Evolutionary conservation across 2,888 invertebrate species (phyloP).

Genomic region (Oxystoma pomonae): DNA sequence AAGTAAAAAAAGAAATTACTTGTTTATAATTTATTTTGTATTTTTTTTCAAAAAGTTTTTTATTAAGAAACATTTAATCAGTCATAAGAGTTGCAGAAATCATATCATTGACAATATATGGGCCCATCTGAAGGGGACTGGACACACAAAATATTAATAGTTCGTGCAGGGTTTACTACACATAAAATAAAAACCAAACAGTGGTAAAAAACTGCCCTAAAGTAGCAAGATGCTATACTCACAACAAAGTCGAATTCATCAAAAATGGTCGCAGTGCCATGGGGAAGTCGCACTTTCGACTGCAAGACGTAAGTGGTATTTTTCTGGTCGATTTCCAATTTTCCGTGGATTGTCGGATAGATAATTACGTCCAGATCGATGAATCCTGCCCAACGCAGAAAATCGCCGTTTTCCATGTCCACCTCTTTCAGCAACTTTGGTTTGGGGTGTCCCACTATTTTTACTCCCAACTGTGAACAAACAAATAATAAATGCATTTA

Average conservation of each 20-base stretch:
- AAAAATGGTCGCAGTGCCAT: constrained; percentile 53
- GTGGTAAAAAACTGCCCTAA: too few relatives aligned
- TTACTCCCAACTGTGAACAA: constrained; percentile 45
- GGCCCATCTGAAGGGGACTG: too few relatives aligned
- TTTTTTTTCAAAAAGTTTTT: too few relatives aligned
- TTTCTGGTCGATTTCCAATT: constrained; percentile 54
- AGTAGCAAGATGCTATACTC: too few relatives aligned
- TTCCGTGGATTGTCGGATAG: constrained; percentile 56
- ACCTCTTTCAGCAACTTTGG: constrained; percentile 43
- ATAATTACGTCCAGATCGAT: constrained; percentile 55
- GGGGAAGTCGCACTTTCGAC: constrained; percentile 52
- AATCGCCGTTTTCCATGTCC: constrained; percentile 48
- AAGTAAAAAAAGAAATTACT: too few relatives aligned
- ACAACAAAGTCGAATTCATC: constrained; percentile 57
- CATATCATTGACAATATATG: neutral
- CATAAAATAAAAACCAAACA: too few relatives aligned
- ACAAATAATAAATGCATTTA: too few relatives aligned
- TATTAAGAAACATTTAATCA: too few relatives aligned
- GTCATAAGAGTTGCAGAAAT: neutral
- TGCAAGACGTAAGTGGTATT: constrained; percentile 54
- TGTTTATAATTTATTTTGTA: too few relatives aligned
- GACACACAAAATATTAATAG: too few relatives aligned
- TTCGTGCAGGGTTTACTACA: too few relatives aligned
- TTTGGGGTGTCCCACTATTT: constrained; percentile 43
- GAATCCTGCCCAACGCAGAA: constrained; percentile 53